A percentile compares a stretch with the other conserved stretches of the same genome.
phyloP scores from a whole-genome alignment of 2,888 invertebrate genomes.

The Lasioglossum lativentre region DNA sequence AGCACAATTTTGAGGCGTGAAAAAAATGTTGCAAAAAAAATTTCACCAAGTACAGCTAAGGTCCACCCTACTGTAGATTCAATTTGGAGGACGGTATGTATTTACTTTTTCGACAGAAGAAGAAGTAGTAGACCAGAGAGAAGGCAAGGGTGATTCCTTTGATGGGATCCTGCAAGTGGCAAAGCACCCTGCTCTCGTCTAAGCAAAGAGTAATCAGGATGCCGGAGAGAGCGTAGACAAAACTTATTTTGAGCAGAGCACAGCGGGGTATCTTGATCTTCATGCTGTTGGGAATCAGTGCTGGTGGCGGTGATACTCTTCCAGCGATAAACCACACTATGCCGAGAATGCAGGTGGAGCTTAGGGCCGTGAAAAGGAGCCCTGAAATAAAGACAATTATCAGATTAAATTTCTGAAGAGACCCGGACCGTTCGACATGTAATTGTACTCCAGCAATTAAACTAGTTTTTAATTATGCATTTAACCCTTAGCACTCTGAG shows the following conservation, averaged over 20 bases:
- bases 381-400: slow-evolving; percentile 58
- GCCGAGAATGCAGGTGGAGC: slow-evolving; percentile 76
- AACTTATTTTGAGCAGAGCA: slow-evolving; percentile 84
- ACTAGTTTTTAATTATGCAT: no score
- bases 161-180: slow-evolving; percentile 88
- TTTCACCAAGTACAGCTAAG: no score
- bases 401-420: background rate
- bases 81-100: background rate
- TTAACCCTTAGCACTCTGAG: no score
- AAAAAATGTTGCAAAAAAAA: no score
- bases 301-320: slow-evolving; percentile 77
- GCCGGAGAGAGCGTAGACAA: slow-evolving; percentile 84
- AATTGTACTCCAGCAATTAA: background rate
- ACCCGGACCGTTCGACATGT: background rate
- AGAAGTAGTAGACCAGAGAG: slow-evolving; percentile 87
- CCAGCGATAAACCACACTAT: slow-evolving; percentile 73
- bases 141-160: slow-evolving; percentile 87
- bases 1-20: no score
- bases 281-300: slow-evolving; percentile 79
- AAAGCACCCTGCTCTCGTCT: slow-evolving; percentile 86
- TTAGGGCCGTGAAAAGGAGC: slow-evolving; percentile 78
- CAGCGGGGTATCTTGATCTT: slow-evolving; percentile 83
- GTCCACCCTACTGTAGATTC: no score
- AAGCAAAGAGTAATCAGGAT: slow-evolving; percentile 85
- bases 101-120: slow-evolving; percentile 87